A percentile compares a stretch with the other conserved stretches of the same genome.
phyloP scores from a whole-genome alignment of 1,140 invertebrate species.

The Acromyrmex heyeri region DNA sequence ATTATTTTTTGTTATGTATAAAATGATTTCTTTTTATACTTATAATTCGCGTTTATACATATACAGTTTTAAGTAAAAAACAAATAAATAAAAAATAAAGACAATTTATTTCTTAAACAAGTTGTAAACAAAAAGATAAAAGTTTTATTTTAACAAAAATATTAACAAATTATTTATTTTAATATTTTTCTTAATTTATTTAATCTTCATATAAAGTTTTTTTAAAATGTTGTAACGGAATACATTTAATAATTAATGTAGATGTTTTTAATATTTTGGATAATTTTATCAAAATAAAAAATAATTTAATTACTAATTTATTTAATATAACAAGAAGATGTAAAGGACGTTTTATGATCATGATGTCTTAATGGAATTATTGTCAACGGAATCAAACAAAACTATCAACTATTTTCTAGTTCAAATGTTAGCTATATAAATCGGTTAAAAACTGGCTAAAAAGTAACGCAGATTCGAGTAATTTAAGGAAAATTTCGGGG shows the following conservation, averaged over 20 bases:
- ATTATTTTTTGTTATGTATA: background rate
- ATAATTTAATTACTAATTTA: background rate
- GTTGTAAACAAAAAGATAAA: background rate
- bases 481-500: constrained; percentile 19
- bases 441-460: constrained; percentile 63
- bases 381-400: constrained; percentile 71
- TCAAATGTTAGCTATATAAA: constrained; percentile 64
- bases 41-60: background rate
- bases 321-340: constrained; percentile 30
- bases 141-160: background rate
- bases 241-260: background rate
- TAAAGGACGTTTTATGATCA: constrained; percentile 14
- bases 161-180: background rate
- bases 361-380: constrained; percentile 54
- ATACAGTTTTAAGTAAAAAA: constrained; percentile 17
- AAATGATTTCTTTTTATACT: constrained; percentile 16
- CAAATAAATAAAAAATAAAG: too few species aligned
- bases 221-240: background rate
- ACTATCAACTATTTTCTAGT: constrained; percentile 69
- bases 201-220: background rate
- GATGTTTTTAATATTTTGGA: background rate
- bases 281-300: background rate
- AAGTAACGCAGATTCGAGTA: constrained; percentile 37
- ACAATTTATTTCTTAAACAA: too few species aligned
- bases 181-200: background rate